A percentile compares a stretch with the other conserved stretches of the same genome.
phyloP scores from a whole-genome alignment of 1,140 invertebrate species.

The Nylanderia fulva region DNA sequence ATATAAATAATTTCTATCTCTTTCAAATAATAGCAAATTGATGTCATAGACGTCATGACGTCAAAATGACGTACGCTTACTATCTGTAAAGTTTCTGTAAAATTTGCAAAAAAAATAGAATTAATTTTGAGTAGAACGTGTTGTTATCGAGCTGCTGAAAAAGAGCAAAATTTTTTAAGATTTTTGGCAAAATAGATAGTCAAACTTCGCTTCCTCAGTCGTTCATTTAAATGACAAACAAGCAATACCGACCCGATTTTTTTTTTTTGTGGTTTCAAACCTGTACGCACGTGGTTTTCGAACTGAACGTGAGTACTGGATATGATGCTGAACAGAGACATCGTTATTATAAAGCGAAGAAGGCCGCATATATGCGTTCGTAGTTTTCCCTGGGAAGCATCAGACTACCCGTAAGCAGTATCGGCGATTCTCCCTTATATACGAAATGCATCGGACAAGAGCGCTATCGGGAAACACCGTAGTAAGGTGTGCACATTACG shows the following conservation, averaged over 20 bases:
- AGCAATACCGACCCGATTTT: slow-evolving; percentile 50
- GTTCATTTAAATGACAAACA: slow-evolving; percentile 46
- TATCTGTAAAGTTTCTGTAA: too few species aligned
- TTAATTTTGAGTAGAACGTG: not conserved
- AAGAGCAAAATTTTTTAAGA: not conserved
- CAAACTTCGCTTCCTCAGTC: slow-evolving; percentile 36
- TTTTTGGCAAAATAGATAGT: slow-evolving; percentile 54
- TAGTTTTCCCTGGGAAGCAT: slow-evolving; percentile 78
- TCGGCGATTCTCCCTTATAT: slow-evolving; percentile 71
- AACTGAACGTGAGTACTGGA: slow-evolving; percentile 75
- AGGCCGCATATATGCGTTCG: slow-evolving; percentile 77
- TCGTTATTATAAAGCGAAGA: slow-evolving; percentile 59
- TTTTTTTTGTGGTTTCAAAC: slow-evolving; percentile 51
- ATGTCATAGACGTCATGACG: too few species aligned
- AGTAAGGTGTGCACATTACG: accelerated
- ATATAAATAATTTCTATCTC: too few species aligned
- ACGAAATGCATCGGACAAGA: slow-evolving; percentile 23
- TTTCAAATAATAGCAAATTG: too few species aligned
- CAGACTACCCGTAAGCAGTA: slow-evolving; percentile 72
- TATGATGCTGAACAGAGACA: slow-evolving; percentile 67
- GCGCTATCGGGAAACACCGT: slow-evolving; percentile 60
- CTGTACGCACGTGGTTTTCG: slow-evolving; percentile 69
- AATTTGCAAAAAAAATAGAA: not conserved
- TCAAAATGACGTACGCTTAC: too few species aligned
- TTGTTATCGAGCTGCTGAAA: not conserved